Base-by-base conservation (phyloP, 2,797 vertebrate species). In the Tragelaphus oryx region DNA sequence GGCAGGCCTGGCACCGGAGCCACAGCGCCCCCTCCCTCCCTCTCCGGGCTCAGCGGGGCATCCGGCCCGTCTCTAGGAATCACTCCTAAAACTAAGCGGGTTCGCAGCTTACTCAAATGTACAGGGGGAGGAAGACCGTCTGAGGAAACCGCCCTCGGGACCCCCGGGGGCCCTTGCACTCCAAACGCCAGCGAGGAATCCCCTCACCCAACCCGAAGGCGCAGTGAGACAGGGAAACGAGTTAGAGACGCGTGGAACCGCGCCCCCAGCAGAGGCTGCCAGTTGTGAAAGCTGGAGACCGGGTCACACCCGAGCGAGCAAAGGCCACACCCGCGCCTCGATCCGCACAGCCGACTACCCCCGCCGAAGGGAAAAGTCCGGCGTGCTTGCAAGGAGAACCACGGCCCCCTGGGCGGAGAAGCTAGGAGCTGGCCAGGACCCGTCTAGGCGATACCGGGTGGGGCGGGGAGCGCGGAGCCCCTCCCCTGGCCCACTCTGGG, bases 391-490 rank as follows among this genome's bases (percentile, higher is more conserved):
- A 2, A 48, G n/a, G 1, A 59, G 9, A 37, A 22, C 44, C 24
- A 0, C 44, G 7, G 54, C 11, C 44, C n/a, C 2, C 1, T 3
- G 86, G 7, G 28, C 18, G 26, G 9, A 52, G 57, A 33, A 24
- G 48, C 20, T 24, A 11, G 6, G 46, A 24, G 50, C 22, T n/a
- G 22, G 11, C 46, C 24, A 6, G 2, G 41, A 13, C 84, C 3
- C 11, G 54, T 44, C 89, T 26, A 1, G 62, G 79, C 48, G 57
- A 1, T 22, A 26, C 68, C 3, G 14, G 65, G 57, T 7, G 54
- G 1, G 0, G 17, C 9, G 3, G 20, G 3, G 7, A 59, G 24
- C n/a, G 4, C 20, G 8, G 52, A 22, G 17, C 10, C 7, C 6
- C 48, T 10, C 14, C 41, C 24, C 20, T 5, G 17, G 22, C n/a